Evolutionary conservation across 2,113 vertebrate species (phyloP).

Genomic region (Halcyon malimbica): DNA sequence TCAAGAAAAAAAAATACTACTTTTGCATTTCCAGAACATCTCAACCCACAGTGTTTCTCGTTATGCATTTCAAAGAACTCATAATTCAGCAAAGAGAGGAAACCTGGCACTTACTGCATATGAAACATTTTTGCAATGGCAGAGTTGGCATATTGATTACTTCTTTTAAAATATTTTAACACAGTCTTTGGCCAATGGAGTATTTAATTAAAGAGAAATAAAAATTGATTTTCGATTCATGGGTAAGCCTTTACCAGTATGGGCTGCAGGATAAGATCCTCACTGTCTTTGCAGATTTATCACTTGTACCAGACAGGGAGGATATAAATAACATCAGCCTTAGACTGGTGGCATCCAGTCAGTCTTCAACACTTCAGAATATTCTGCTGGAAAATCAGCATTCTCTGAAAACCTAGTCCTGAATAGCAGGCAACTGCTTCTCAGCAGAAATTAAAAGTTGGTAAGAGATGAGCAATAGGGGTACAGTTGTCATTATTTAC

Average conservation of each 20-base stretch:
- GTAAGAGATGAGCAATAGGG: neutral
- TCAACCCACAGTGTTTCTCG: neutral
- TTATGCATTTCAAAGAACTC: neutral
- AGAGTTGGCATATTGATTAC: neutral
- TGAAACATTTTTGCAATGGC: neutral
- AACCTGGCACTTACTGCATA: neutral
- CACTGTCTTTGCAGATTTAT: conserved; percentile 11
- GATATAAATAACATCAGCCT: conserved; percentile 40
- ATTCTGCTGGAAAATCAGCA: conserved; percentile 5
- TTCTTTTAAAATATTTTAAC: conserved; percentile 26
- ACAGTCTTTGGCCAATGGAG: neutral
- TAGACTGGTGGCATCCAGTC: neutral
- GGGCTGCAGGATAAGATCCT: neutral
- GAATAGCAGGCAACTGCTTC: neutral
- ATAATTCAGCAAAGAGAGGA: neutral
- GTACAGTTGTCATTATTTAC: neutral
- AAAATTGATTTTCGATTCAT: neutral
- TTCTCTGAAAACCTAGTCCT: neutral
- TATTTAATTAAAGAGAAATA: conserved; percentile 48
- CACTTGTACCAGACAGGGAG: neutral
- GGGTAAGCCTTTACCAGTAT: neutral
- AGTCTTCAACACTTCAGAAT: neutral
- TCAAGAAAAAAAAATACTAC: neutral
- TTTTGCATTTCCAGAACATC: neutral
- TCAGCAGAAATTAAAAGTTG: neutral